A percentile compares a stretch with the other conserved stretches of the same genome.
Conservation (phyloP, 2,797 vertebrate species). For the Sebastes umbrosus region DNA sequence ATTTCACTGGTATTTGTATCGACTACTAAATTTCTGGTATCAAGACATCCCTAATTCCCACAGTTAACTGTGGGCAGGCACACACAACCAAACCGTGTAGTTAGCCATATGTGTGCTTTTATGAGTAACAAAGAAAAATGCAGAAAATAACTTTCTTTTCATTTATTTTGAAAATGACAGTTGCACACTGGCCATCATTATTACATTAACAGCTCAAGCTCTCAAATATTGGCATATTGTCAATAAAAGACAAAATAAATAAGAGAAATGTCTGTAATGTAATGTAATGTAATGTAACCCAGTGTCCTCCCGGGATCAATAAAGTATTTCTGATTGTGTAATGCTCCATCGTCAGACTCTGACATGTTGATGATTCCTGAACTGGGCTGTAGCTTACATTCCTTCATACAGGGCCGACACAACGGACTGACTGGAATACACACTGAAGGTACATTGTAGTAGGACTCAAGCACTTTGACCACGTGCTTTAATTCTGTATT, state of each 20-base stretch:
- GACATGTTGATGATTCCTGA: not conserved
- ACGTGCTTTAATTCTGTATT: not conserved
- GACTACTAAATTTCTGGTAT: no score
- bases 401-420: no score
- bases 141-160: not conserved
- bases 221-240: not conserved
- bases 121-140: not conserved
- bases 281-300: not conserved
- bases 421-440: no score
- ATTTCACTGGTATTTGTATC: no score
- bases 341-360: not conserved
- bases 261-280: not conserved
- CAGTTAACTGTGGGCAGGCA: not conserved
- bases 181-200: not conserved
- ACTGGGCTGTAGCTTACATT: not conserved
- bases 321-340: not conserved
- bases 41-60: not conserved
- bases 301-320: not conserved
- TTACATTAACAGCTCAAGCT: not conserved
- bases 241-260: not conserved
- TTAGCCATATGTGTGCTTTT: no score
- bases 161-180: not conserved
- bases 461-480: not conserved
- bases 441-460: no score
- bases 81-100: not conserved